These are phyloP conservation scores for Sclerodermus sp. DNA, from an alignment of 2,888 invertebrate species.

Conservation along the genomic window DNA sequence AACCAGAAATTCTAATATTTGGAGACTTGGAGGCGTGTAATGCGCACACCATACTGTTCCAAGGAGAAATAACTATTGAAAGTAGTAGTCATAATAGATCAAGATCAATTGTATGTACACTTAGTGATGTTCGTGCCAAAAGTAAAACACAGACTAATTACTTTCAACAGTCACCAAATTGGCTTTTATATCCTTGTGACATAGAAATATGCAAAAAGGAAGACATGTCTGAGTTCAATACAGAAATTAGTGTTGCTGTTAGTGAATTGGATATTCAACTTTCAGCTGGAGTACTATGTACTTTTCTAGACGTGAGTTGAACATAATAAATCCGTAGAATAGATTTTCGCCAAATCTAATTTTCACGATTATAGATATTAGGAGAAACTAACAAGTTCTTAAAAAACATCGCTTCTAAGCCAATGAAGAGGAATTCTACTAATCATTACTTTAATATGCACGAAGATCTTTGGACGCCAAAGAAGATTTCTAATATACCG, in stretches of 20 bases:
- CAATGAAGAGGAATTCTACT: slow-evolving; percentile 24
- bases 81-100: slow-evolving; percentile 70
- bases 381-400: slow-evolving; percentile 61
- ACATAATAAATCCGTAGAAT: not conserved
- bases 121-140: slow-evolving; percentile 66
- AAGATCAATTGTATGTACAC: slow-evolving; percentile 66
- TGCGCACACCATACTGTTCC: slow-evolving; percentile 68
- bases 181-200: slow-evolving; percentile 68
- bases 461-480: slow-evolving; percentile 74
- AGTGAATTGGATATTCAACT: slow-evolving; percentile 73
- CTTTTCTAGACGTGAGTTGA: slow-evolving; percentile 62
- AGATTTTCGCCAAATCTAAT: not conserved
- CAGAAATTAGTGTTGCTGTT: slow-evolving; percentile 67
- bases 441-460: slow-evolving; percentile 45
- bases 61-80: slow-evolving; percentile 71
- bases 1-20: slow-evolving; percentile 77
- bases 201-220: slow-evolving; percentile 69
- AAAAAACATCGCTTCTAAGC: slow-evolving; percentile 56
- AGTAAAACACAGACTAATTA: slow-evolving; percentile 65
- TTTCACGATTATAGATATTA: slow-evolving; percentile 56
- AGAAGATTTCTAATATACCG: slow-evolving; percentile 61
- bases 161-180: slow-evolving; percentile 62
- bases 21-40: slow-evolving; percentile 67
- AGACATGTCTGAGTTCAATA: slow-evolving; percentile 67
- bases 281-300: slow-evolving; percentile 73